A percentile compares a stretch with the other conserved stretches of the same genome.
phyloP scores from a whole-genome alignment of 2,113 vertebrate genomes.

The Rhineura floridana region DNA sequence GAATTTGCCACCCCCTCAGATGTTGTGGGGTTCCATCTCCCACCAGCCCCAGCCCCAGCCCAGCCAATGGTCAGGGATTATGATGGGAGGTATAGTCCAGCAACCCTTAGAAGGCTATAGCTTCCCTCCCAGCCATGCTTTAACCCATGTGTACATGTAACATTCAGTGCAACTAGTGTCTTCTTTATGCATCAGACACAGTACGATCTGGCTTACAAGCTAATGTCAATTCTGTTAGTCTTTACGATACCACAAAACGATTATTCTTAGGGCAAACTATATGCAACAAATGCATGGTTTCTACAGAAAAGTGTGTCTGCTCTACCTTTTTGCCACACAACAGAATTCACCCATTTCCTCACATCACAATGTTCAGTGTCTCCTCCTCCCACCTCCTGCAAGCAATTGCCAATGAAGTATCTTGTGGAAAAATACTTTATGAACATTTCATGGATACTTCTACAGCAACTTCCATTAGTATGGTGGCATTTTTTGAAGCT shows the following conservation, averaged over 20 bases:
- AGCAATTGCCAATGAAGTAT: neutral
- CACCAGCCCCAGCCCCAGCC: no score
- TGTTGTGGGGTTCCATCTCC: no score
- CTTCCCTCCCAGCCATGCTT: neutral
- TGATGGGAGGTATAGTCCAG: no score
- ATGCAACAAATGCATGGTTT: neutral
- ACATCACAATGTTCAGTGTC: neutral
- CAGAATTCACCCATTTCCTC: neutral
- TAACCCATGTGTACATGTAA: neutral
- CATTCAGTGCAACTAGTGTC: neutral
- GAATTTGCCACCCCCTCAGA: no score
- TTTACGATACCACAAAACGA: neutral
- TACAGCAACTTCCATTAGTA: neutral
- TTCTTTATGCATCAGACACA: neutral
- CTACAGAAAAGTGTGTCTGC: neutral
- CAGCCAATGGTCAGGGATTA: no score
- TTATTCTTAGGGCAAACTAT: neutral
- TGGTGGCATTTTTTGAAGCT: neutral
- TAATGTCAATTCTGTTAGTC: neutral
- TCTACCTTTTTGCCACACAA: neutral
- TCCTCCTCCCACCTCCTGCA: neutral
- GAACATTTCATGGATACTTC: neutral
- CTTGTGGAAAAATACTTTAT: neutral
- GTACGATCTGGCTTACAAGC: neutral
- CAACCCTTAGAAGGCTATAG: no score